Conservation (phyloP, 2,797 vertebrate species). For the Pangasius larnaudii region DNA sequence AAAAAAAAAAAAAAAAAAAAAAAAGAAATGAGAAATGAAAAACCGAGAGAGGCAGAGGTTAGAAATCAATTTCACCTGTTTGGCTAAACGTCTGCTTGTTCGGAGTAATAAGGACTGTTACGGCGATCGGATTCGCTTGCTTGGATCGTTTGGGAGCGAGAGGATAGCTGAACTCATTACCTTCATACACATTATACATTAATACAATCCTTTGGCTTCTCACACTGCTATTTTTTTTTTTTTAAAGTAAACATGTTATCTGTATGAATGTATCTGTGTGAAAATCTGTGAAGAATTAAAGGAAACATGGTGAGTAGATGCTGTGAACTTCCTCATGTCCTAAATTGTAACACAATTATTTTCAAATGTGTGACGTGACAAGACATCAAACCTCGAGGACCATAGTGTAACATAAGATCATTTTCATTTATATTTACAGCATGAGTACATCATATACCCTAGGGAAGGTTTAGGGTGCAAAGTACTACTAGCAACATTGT, state of each 20-base stretch:
- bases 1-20: conserved; percentile 63
- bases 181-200: conserved; percentile 66
- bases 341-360: background rate
- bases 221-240: too few relatives aligned
- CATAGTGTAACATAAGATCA: background rate
- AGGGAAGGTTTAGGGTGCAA: background rate
- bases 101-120: conserved; percentile 81
- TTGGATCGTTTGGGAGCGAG: conserved; percentile 67
- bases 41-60: conserved; percentile 23
- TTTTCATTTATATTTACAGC: background rate
- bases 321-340: background rate
- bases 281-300: background rate
- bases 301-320: background rate
- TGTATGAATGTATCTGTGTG: background rate
- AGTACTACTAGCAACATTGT: background rate
- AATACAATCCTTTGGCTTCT: background rate
- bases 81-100: conserved; percentile 82
- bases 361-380: background rate
- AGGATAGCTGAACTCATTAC: conserved; percentile 78
- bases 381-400: background rate
- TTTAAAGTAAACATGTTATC: background rate
- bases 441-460: background rate
- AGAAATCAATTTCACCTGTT: conserved; percentile 93
- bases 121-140: conserved; percentile 75
- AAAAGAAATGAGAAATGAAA: conserved; percentile 58